phyloP scores from a whole-genome alignment of 1,140 invertebrate species.

The Lordiphosa collinella region DNA sequence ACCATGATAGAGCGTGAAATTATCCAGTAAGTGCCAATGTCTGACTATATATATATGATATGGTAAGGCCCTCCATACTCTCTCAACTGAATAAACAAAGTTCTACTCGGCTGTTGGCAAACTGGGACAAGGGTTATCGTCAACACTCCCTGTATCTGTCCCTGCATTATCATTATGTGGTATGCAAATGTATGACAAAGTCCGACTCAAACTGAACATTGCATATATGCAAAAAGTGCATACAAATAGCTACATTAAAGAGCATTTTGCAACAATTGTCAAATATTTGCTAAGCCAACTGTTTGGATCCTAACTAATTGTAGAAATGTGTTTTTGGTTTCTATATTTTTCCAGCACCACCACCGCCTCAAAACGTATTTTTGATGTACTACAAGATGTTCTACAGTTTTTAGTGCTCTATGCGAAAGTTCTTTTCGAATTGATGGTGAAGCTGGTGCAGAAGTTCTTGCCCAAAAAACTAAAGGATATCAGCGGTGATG shows the following conservation, averaged over 20 bases:
- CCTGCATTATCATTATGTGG: slow-evolving; percentile 48
- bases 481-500: slow-evolving; percentile 84
- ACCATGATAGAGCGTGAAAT: slow-evolving; percentile 69
- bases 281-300: slow-evolving; percentile 31
- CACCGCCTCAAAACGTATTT: slow-evolving; percentile 62
- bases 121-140: slow-evolving; percentile 55
- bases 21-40: slow-evolving; percentile 56
- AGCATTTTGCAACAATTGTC: slow-evolving; percentile 23
- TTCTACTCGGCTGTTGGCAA: slow-evolving; percentile 25
- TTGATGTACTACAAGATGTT: slow-evolving; percentile 61
- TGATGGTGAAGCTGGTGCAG: slow-evolving; percentile 30
- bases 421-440: slow-evolving; percentile 46
- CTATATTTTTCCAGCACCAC: slow-evolving; percentile 48
- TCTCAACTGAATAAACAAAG: slow-evolving; percentile 6
- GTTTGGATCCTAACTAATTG: slow-evolving; percentile 12
- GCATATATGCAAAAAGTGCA: slow-evolving; percentile 35
- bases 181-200: slow-evolving; percentile 41
- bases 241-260: slow-evolving; percentile 58
- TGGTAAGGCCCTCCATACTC: neutral
- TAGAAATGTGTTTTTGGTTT: too few relatives aligned
- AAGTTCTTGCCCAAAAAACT: slow-evolving; percentile 55
- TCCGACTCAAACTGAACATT: slow-evolving; percentile 44
- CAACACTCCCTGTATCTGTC: slow-evolving; percentile 33
- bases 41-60: neutral
- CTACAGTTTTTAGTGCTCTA: slow-evolving; percentile 58